Percentiles rank a stretch among this genome's conserved stretches.
Conservation (phyloP, 2,888 invertebrate species). For the Schrankia costaestrigalis region DNA sequence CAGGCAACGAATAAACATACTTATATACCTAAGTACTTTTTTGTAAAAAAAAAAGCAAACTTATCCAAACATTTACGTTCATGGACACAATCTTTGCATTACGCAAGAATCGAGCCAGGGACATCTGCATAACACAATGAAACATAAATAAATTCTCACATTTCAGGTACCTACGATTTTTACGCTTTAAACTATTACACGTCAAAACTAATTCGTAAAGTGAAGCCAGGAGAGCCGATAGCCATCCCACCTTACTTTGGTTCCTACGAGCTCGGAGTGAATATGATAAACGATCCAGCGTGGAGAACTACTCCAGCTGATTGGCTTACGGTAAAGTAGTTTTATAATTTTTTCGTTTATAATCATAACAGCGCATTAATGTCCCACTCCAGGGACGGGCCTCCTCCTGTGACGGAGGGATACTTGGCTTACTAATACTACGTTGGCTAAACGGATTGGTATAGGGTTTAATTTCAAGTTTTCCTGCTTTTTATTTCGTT, state of each 20-base stretch:
- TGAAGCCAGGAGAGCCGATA: slow-evolving; percentile 9
- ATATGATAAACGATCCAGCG: not conserved
- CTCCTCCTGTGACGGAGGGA: too few species aligned
- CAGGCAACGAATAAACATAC: too few species aligned
- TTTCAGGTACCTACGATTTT: slow-evolving; percentile 79
- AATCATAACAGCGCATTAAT: too few species aligned
- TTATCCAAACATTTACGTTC: too few species aligned
- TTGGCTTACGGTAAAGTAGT: slow-evolving; percentile 7
- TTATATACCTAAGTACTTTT: too few species aligned
- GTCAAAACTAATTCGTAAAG: slow-evolving; percentile 50
- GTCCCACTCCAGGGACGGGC: not conserved
- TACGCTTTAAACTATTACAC: slow-evolving; percentile 84
- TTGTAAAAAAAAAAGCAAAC: too few species aligned
- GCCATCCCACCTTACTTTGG: slow-evolving; percentile 1
- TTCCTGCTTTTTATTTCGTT: too few species aligned
- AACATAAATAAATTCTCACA: not conserved
- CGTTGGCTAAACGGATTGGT: too few species aligned
- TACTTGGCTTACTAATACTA: too few species aligned
- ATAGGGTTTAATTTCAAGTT: too few species aligned
- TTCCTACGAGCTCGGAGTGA: not conserved
- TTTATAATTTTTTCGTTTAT: not conserved
- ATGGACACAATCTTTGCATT: too few species aligned
- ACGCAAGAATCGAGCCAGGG: not conserved
- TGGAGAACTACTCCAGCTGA: not conserved
- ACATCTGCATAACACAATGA: not conserved